phyloP scores from a whole-genome alignment of 1,140 invertebrate species.

The Parasteatoda tepidariorum region DNA sequence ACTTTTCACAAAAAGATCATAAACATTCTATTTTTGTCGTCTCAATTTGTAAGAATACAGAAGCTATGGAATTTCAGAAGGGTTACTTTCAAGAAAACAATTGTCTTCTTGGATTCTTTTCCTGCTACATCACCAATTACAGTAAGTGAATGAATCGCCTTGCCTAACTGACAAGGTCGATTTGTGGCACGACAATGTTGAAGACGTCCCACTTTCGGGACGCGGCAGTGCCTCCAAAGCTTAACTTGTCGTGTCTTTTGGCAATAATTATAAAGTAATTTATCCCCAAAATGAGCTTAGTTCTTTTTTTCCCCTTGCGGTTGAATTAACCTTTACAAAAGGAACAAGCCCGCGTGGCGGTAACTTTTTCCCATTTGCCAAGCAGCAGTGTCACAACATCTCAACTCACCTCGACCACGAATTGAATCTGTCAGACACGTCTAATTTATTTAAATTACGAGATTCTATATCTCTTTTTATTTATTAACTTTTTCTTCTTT shows the following conservation, averaged over 20 bases:
- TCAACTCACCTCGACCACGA: background rate
- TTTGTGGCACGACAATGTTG: background rate
- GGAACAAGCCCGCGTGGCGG: background rate
- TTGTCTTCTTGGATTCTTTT: too few species aligned
- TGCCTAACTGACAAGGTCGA: background rate
- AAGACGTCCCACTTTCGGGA: background rate
- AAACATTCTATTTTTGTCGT: too few species aligned
- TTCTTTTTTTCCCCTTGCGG: background rate
- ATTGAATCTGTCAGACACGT: background rate
- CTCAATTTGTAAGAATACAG: too few species aligned
- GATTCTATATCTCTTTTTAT: background rate
- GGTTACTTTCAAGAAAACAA: too few species aligned
- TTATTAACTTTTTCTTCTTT: background rate
- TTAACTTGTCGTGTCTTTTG: background rate
- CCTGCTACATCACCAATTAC: too few species aligned
- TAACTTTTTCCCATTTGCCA: background rate
- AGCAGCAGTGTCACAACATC: background rate
- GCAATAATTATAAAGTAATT: conserved; percentile 1
- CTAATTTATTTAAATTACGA: conserved; percentile 1
- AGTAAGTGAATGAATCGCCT: too few species aligned
- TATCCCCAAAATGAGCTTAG: background rate
- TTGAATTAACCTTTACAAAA: background rate
- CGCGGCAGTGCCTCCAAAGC: background rate
- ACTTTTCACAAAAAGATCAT: too few species aligned
- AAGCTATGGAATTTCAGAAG: too few species aligned